These are phyloP conservation scores for Drosophila aldrichi DNA, from an alignment of 2,888 invertebrate genomes.

Conservation along the genomic window DNA sequence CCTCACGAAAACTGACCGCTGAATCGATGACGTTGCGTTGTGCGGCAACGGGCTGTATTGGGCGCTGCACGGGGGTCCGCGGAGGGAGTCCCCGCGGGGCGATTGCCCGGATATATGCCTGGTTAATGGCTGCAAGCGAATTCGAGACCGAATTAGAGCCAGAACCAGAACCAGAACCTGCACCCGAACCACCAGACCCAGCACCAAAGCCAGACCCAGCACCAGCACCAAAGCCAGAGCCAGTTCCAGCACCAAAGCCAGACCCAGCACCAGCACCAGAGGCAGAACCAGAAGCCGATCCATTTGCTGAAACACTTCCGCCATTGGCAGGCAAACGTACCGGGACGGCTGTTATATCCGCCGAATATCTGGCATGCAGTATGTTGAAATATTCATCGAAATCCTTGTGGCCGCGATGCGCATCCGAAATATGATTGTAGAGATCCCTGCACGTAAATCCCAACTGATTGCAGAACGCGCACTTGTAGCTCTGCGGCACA, in stretches of 20 bases:
- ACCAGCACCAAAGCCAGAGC: neutral
- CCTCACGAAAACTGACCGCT: conserved; percentile 6
- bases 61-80: neutral
- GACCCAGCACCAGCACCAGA: neutral
- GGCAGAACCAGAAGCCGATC: neutral
- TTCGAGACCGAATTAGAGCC: neutral
- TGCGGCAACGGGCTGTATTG: neutral
- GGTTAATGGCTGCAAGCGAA: neutral
- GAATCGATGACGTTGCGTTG: neutral
- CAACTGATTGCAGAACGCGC: conserved; percentile 36
- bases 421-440: conserved; percentile 27
- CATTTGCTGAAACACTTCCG: neutral
- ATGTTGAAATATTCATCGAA: conserved; percentile 34
- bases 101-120: neutral
- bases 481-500: conserved; percentile 59
- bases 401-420: conserved; percentile 37
- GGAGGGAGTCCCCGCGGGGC: too few species aligned
- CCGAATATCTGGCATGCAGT: conserved; percentile 13
- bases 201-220: neutral
- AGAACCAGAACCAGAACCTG: too few species aligned
- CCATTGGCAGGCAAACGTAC: neutral
- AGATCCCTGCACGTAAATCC: conserved; percentile 38
- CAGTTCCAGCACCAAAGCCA: neutral
- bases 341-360: neutral
- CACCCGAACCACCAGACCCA: too few species aligned